These are phyloP conservation scores for Perdita meconis DNA, from an alignment of 2,888 invertebrate species.

Conservation along the genomic window DNA sequence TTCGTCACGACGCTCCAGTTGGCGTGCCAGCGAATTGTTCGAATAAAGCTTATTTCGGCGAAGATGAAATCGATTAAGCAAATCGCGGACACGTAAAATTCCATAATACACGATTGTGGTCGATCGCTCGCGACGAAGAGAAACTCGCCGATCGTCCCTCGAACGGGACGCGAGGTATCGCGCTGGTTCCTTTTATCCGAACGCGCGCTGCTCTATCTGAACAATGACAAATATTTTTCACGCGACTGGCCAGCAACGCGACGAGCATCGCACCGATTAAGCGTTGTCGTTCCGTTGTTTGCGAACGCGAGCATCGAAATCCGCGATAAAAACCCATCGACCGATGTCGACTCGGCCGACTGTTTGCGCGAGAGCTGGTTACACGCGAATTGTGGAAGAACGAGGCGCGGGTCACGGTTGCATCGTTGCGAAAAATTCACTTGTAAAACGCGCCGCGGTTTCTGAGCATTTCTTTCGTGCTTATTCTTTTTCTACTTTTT, in stretches of 20 bases:
- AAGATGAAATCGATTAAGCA: not conserved
- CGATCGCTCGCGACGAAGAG: not conserved
- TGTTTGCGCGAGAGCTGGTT: not conserved
- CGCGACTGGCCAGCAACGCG: not conserved
- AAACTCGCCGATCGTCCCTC: conserved; percentile 19
- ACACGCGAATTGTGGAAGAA: no score
- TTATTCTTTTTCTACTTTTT: not conserved
- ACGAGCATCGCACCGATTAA: conserved; percentile 3
- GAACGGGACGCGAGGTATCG: not conserved
- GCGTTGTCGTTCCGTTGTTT: conserved; percentile 27
- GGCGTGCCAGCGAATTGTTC: not conserved
- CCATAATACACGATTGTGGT: not conserved
- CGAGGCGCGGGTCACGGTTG: conserved; percentile 3
- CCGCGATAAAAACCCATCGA: conserved; percentile 30
- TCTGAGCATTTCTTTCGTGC: not conserved
- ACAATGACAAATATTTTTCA: conserved; percentile 42
- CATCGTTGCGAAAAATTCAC: conserved; percentile 10
- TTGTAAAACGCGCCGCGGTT: not conserved
- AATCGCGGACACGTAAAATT: not conserved
- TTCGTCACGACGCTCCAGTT: no score
- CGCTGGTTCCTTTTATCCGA: conserved; percentile 16
- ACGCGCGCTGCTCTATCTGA: conserved; percentile 24
- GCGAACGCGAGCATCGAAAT: conserved; percentile 16
- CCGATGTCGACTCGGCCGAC: conserved; percentile 1
- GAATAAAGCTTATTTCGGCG: not conserved